These are phyloP conservation scores for Dynastes grantii DNA, from an alignment of 2,888 invertebrate genomes.

Conservation along the genomic window DNA sequence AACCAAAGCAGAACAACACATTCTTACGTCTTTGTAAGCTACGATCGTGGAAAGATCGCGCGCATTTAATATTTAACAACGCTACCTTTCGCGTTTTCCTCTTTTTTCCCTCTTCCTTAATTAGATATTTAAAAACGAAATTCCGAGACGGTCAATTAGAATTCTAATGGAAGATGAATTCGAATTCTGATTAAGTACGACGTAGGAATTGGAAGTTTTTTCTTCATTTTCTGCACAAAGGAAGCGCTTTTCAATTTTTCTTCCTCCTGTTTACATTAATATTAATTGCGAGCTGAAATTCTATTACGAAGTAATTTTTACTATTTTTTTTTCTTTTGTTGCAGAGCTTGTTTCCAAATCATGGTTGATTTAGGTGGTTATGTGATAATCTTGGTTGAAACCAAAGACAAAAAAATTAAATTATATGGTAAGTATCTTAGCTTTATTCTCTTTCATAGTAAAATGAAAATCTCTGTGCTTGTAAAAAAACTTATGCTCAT, in stretches of 20 bases:
- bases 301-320: slow-evolving; percentile 11
- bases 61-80: slow-evolving; percentile 18
- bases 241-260: neutral
- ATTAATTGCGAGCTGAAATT: slow-evolving; percentile 24
- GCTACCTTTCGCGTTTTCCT: neutral
- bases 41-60: slow-evolving; percentile 12
- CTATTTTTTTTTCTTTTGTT: slow-evolving; percentile 38
- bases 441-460: neutral
- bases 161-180: slow-evolving; percentile 37
- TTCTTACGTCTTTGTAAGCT: slow-evolving; percentile 12
- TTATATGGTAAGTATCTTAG: slow-evolving; percentile 81
- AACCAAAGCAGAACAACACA: neutral
- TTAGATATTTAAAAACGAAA: slow-evolving; percentile 33
- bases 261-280: slow-evolving; percentile 38
- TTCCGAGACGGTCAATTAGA: slow-evolving; percentile 32
- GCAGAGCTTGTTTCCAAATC: slow-evolving; percentile 57
- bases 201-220: neutral
- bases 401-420: slow-evolving; percentile 94
- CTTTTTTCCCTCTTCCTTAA: slow-evolving; percentile 8
- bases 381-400: slow-evolving; percentile 94
- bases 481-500: too few relatives aligned
- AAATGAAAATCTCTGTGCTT: too few relatives aligned
- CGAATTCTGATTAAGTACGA: neutral
- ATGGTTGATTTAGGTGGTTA: slow-evolving; percentile 95
- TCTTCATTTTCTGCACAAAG: neutral